These are phyloP conservation scores for Junco hyemalis DNA, from an alignment of 2,113 vertebrate genomes.

Conservation along the genomic window DNA sequence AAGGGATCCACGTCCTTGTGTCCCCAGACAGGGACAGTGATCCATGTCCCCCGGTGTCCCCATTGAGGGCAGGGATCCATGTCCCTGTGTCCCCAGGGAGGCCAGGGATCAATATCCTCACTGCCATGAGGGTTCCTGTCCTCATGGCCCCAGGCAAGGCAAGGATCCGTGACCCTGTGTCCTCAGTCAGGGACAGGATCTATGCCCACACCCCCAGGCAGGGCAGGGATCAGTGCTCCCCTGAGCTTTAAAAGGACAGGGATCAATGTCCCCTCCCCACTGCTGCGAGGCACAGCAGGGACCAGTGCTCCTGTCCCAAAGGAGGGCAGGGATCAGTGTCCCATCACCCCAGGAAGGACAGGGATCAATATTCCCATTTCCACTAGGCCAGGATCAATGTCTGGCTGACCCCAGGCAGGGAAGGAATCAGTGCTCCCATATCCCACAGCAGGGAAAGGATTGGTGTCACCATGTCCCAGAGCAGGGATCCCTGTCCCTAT, in stretches of 20 bases:
- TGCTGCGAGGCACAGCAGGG: background rate
- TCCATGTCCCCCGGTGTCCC: too few relatives aligned
- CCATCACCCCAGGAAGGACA: background rate
- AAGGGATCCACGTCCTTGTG: too few relatives aligned
- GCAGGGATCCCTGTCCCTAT: accelerated
- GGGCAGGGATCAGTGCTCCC: background rate
- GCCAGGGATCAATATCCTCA: too few relatives aligned
- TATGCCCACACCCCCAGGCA: background rate
- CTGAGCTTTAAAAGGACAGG: background rate
- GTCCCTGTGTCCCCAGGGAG: background rate
- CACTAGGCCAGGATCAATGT: background rate
- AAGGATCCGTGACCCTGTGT: background rate
- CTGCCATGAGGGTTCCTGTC: background rate
- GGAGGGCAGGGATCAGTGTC: background rate
- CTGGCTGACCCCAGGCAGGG: background rate
- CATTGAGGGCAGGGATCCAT: background rate
- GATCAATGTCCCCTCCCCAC: background rate
- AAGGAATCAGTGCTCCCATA: background rate
- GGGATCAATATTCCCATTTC: background rate
- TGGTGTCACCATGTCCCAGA: accelerated
- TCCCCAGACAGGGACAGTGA: too few relatives aligned
- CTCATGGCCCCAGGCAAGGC: background rate
- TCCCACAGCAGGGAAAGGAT: background rate
- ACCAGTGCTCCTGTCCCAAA: background rate
- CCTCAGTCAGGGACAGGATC: background rate